phyloP scores from a whole-genome alignment of 2,888 invertebrate genomes.

The Isoperla grammatica region DNA sequence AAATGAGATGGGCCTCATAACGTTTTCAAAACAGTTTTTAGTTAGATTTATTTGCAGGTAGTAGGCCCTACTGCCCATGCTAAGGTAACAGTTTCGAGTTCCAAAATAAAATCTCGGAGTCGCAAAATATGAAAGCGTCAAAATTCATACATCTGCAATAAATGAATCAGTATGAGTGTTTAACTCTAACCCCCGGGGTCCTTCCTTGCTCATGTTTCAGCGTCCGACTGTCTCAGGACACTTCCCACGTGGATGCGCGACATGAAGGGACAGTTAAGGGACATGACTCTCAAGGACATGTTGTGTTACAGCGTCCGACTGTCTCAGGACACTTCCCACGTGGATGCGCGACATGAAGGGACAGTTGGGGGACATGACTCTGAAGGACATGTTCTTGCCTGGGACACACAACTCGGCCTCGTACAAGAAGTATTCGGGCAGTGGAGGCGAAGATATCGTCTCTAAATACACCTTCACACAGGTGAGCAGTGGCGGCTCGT shows the following conservation, averaged over 20 bases:
- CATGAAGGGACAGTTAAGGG: conserved; percentile 43
- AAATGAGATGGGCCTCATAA: too few species aligned
- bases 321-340: conserved; percentile 49
- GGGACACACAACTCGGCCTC: conserved; percentile 67
- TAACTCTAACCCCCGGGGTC: too few species aligned
- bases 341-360: conserved; percentile 53
- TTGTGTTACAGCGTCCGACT: conserved; percentile 47
- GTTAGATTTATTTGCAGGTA: too few species aligned
- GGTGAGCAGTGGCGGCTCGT: conserved; percentile 34
- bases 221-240: conserved; percentile 47
- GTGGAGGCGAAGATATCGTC: conserved; percentile 39
- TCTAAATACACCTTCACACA: conserved; percentile 50
- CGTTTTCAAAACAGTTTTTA: too few species aligned
- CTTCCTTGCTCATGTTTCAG: too few species aligned
- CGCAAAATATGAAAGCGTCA: too few species aligned
- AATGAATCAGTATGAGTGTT: too few species aligned
- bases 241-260: conserved; percentile 40
- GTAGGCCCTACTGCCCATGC: too few species aligned
- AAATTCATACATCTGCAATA: too few species aligned
- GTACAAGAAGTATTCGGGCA: conserved; percentile 41
- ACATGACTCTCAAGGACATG: conserved; percentile 48
- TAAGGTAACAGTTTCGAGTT: too few species aligned
- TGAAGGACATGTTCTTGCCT: conserved; percentile 57
- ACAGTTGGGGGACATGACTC: conserved; percentile 44
- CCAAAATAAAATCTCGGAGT: too few species aligned